Evolutionary conservation across 2,113 vertebrate genomes (phyloP), one percentile per base, ranked within the genome.

Genomic region (Thunnus maccoyii): DNA sequence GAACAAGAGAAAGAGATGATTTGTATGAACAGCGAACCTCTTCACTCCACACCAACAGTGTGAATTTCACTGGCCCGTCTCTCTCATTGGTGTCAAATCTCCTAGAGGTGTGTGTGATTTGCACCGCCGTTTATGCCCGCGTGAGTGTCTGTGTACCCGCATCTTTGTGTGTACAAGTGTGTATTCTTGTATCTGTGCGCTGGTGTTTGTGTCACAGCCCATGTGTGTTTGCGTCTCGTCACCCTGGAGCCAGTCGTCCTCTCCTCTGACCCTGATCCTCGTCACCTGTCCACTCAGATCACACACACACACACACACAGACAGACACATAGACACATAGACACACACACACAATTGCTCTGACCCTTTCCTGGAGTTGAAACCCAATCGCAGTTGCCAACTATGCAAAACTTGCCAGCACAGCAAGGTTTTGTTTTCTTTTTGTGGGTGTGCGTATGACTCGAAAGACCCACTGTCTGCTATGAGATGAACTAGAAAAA

Each of bases 211-310:
- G 72, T 50, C 22, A 0, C 60, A 27, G 76, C 30, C 27, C 5
- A 62, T 65, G 52, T 61, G 69, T 68, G 81, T 84, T 46, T 82
- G 82, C 25, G 74, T 80, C 84, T 76, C 70, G 88, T 91, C 87
- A 89, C 86, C 88, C 84, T 90, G 85, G 85, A 89, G 88, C 87
- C 90, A 82, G 68, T 77, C 85, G 70, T 83, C 75, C 82, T 76
- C 86, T 86, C 78, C 80, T 84, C 79, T 93, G 86, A 86, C 91
- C 89, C 89, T 88, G 92, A 93, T 88, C 90, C 85, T 83, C 0
- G 50, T 93, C 91, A 94, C 93, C 94, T 92, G 94, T 94, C 93
- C 71, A 13, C 87, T 87, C 74, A 88, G 86, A 93, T 94, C 88
- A 78, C 73, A 77, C 83, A 84, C 13, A 79, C 79, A 62, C 77